A percentile compares a stretch with the other conserved stretches of the same genome.
Evolutionary conservation across 2,888 invertebrate genomes (phyloP).

Genomic region (Margaritifera margaritifera): DNA sequence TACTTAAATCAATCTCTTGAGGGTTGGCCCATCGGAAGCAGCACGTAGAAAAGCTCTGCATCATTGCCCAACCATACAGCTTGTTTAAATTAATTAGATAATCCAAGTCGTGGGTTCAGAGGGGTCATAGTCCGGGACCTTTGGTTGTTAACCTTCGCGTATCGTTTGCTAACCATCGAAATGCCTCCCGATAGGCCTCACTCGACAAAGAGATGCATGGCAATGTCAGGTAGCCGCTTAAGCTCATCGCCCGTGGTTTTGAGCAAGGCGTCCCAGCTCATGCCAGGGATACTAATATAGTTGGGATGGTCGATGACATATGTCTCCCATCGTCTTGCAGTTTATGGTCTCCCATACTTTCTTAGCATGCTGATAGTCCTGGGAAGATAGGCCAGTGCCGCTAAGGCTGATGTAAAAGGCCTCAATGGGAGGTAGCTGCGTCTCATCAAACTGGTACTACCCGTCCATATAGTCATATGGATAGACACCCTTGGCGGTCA

Average conservation of each 20-base stretch:
- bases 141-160: constrained; percentile 47
- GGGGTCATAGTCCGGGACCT: constrained; percentile 34
- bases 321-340: neutral
- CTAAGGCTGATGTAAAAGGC: too few species aligned
- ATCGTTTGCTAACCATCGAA: constrained; percentile 29
- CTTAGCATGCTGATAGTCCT: constrained; percentile 45
- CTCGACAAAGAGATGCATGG: constrained; percentile 48
- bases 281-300: constrained; percentile 58
- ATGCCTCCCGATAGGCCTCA: constrained; percentile 34
- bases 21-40: constrained; percentile 27
- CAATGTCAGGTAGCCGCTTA: constrained; percentile 51
- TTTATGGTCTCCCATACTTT: constrained; percentile 21
- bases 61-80: constrained; percentile 37
- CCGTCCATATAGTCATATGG: too few species aligned
- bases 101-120: constrained; percentile 3
- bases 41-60: constrained; percentile 45
- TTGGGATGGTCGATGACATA: constrained; percentile 55
- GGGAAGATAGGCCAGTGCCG: too few species aligned
- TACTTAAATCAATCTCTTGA: too few species aligned
- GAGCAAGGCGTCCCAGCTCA: constrained; percentile 63
- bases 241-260: constrained; percentile 49
- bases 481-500: too few species aligned
- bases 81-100: constrained; percentile 17
- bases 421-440: too few species aligned
- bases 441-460: too few species aligned